A percentile compares a stretch with the other conserved stretches of the same genome.
phyloP scores from a whole-genome alignment of 2,113 vertebrate genomes.

The Tenrec ecaudatus region DNA sequence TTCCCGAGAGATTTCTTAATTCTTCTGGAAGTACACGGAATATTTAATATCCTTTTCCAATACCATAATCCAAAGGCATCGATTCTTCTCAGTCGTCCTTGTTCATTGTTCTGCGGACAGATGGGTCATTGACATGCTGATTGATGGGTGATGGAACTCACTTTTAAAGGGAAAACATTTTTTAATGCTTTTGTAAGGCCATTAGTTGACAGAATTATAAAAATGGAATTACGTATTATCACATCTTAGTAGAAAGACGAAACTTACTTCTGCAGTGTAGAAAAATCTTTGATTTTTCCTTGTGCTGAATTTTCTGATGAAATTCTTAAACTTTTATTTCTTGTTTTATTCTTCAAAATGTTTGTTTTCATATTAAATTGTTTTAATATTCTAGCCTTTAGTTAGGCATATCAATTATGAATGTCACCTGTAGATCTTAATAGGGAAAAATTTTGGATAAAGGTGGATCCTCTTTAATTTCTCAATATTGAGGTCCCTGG shows the following conservation, averaged over 20 bases:
- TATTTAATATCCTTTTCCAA: too few relatives aligned
- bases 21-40: too few relatives aligned
- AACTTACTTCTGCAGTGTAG: not conserved
- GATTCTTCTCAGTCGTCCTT: too few relatives aligned
- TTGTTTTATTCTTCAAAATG: not conserved
- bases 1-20: too few relatives aligned
- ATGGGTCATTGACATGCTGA: too few relatives aligned
- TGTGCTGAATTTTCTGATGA: conserved; percentile 13
- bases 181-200: conserved; percentile 50
- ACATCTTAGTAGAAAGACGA: conserved; percentile 41
- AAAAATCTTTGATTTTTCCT: conserved; percentile 12
- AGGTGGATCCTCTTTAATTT: not conserved
- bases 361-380: conserved; percentile 41
- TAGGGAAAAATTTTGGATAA: not conserved
- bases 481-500: not conserved
- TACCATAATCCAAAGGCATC: too few relatives aligned
- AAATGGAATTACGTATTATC: conserved; percentile 15
- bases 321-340: conserved; percentile 42
- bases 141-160: too few relatives aligned
- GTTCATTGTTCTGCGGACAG: too few relatives aligned
- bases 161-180: not conserved
- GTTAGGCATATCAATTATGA: not conserved
- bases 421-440: not conserved
- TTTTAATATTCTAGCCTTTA: not conserved
- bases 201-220: conserved; percentile 41